Evolutionary conservation across 2,113 vertebrate species (phyloP).

Genomic region (Garra rufa): DNA sequence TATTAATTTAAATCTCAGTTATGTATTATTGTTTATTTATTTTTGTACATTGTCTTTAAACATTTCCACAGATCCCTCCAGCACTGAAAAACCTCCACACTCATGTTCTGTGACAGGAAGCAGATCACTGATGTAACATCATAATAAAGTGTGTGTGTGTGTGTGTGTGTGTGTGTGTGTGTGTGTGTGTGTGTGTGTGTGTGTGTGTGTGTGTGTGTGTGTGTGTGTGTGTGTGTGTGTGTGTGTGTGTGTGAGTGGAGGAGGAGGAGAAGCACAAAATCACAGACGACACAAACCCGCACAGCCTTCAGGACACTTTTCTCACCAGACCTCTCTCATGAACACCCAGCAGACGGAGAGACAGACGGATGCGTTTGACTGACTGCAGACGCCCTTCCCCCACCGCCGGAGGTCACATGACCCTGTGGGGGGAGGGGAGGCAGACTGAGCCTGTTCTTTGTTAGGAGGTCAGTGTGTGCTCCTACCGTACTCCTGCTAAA

Average conservation of each 20-base stretch:
- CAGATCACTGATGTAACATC: neutral
- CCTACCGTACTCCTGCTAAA: slow-evolving; percentile 78
- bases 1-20: neutral
- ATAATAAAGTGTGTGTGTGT: too few relatives aligned
- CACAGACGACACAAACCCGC: slow-evolving; percentile 44
- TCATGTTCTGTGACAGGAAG: neutral
- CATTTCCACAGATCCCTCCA: neutral
- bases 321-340: too few relatives aligned
- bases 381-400: slow-evolving; percentile 61
- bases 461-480: slow-evolving; percentile 84
- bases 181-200: neutral
- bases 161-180: too few relatives aligned
- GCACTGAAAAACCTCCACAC: neutral
- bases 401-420: slow-evolving; percentile 82
- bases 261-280: slow-evolving; percentile 70
- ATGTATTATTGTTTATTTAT: neutral
- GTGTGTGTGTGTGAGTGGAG: slow-evolving; percentile 11
- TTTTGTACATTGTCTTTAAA: too few relatives aligned
- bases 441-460: slow-evolving; percentile 87
- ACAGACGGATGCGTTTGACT: neutral
- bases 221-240: too few relatives aligned
- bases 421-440: slow-evolving; percentile 79
- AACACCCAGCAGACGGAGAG: too few relatives aligned
- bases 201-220: neutral
- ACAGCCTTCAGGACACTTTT: neutral